A percentile compares a stretch with the other conserved stretches of the same genome.
These are phyloP conservation scores for Neopelma chrysocephalum DNA, from an alignment of 2,797 vertebrate genomes.

Conservation along the genomic window DNA sequence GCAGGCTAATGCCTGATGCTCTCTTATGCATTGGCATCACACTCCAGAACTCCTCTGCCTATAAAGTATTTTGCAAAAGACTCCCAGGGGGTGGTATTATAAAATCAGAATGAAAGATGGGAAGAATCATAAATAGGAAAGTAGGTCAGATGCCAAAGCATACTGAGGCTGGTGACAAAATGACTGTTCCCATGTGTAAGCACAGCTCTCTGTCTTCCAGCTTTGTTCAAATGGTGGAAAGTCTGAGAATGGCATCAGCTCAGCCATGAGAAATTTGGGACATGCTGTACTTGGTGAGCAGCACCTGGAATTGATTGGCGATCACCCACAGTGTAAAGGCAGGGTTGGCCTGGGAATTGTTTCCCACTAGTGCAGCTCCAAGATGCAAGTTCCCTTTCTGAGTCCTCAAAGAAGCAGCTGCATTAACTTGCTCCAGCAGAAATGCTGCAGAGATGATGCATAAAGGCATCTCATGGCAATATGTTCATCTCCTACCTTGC, in stretches of 20 bases:
- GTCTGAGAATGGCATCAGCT: constrained; percentile 17
- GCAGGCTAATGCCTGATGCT: neutral
- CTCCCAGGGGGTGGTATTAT: neutral
- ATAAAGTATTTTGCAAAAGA: neutral
- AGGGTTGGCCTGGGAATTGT: neutral
- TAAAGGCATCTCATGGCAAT: neutral
- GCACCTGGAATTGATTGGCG: constrained; percentile 16
- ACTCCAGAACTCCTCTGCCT: neutral
- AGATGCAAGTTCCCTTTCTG: neutral
- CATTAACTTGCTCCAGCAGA: neutral
- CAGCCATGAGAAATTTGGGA: constrained; percentile 18
- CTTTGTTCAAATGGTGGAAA: constrained; percentile 21
- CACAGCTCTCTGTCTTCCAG: neutral
- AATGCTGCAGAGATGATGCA: neutral
- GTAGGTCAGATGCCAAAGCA: neutral
- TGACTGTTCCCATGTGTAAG: constrained; percentile 25
- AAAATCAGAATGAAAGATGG: neutral
- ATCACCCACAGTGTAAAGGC: constrained; percentile 2
- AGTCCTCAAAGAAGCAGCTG: neutral
- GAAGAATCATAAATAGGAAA: constrained; percentile 11
- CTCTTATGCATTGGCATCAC: neutral
- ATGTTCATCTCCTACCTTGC: neutral
- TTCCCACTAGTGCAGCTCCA: neutral
- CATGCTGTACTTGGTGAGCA: neutral
- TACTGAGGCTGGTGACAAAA: constrained; percentile 8